These are phyloP conservation scores for Callimorpha dominula DNA, from an alignment of 2,888 invertebrate genomes.

Conservation along the genomic window DNA sequence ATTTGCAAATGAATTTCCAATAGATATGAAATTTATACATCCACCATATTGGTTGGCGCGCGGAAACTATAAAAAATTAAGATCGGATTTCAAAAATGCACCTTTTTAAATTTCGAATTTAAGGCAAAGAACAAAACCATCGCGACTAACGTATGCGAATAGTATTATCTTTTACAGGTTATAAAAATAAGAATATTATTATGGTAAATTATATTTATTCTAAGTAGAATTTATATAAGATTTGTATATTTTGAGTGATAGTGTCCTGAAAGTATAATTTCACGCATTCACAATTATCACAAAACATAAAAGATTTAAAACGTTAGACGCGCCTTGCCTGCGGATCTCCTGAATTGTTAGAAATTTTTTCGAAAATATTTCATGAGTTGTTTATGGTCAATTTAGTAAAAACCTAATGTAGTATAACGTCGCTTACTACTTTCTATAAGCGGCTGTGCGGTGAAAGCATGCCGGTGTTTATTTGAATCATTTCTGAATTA, in stretches of 20 bases:
- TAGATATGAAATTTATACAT: slow-evolving; percentile 3
- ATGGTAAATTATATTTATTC: too few relatives aligned
- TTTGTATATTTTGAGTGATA: not conserved
- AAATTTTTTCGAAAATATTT: not conserved
- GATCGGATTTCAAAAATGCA: slow-evolving; percentile 43
- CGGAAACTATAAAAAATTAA: not conserved
- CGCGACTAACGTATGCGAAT: slow-evolving; percentile 53
- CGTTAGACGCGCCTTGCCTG: too few relatives aligned
- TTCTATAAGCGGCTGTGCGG: not conserved
- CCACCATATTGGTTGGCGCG: not conserved
- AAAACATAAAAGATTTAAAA: too few relatives aligned
- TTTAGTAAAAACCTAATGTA: not conserved
- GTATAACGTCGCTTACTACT: not conserved
- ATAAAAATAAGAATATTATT: not conserved
- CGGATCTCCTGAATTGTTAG: too few relatives aligned
- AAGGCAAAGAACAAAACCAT: slow-evolving; percentile 54
- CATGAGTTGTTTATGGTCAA: not conserved
- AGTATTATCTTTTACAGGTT: slow-evolving; percentile 32
- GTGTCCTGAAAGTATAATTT: too few relatives aligned
- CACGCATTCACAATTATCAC: too few relatives aligned
- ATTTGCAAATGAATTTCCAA: not conserved
- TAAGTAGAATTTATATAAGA: not conserved
- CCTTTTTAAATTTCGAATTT: slow-evolving; percentile 58
- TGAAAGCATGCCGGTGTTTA: too few relatives aligned
- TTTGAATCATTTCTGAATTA: too few relatives aligned